phyloP scores from a whole-genome alignment of 2,113 vertebrate species.

The Gallinago jamesoni region DNA sequence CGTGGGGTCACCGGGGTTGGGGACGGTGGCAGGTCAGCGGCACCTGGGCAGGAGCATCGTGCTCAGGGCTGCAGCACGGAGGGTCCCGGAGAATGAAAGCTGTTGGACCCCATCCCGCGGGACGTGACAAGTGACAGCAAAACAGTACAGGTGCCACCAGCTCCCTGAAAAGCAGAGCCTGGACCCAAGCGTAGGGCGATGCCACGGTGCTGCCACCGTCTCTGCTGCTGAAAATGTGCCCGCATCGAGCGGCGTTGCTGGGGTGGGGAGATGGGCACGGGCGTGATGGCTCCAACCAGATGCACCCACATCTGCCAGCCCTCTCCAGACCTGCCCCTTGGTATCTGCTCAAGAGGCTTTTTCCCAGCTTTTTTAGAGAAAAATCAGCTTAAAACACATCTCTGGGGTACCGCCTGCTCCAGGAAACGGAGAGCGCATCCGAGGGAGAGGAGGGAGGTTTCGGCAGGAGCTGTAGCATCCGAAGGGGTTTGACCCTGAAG shows the following conservation, averaged over 20 bases:
- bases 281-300: neutral
- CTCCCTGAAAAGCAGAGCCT: neutral
- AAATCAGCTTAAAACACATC: neutral
- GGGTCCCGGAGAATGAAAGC: neutral
- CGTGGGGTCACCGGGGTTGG: neutral
- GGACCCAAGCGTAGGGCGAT: accelerated
- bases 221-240: neutral
- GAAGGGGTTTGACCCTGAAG: neutral
- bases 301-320: accelerated
- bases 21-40: neutral
- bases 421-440: neutral
- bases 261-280: neutral
- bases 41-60: accelerated
- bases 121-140: neutral
- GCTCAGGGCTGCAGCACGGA: neutral
- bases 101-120: accelerated
- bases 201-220: accelerated
- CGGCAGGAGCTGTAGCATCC: neutral
- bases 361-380: neutral
- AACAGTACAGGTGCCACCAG: neutral
- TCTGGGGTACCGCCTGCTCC: neutral
- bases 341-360: neutral
- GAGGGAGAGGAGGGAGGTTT: neutral
- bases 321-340: accelerated
- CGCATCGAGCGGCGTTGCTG: accelerated